phyloP scores from a whole-genome alignment of 1,140 invertebrate species.

The Drosophila tsacasi region DNA sequence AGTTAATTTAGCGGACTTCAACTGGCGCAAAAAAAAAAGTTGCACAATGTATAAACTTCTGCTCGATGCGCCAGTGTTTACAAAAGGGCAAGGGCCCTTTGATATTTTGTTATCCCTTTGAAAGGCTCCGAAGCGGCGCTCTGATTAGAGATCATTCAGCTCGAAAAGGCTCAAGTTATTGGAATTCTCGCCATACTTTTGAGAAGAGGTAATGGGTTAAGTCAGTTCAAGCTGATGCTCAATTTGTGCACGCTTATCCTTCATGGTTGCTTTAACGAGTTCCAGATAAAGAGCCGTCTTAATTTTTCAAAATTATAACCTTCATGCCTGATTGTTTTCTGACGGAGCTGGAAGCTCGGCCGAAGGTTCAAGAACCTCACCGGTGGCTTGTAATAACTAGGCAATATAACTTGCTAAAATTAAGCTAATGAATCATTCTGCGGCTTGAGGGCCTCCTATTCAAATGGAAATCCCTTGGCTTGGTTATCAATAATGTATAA shows the following conservation, averaged over 20 bases:
- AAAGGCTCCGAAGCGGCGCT: slow-evolving; percentile 1
- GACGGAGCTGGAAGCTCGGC: slow-evolving; percentile 1
- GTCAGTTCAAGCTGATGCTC: slow-evolving; percentile 16
- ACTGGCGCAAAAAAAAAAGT: slow-evolving; percentile 61
- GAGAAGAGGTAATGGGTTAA: slow-evolving; percentile 1
- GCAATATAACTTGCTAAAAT: slow-evolving; percentile 16
- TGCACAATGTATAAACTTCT: slow-evolving; percentile 43
- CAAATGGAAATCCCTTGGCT: slow-evolving; percentile 22
- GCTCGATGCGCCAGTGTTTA: slow-evolving; percentile 23
- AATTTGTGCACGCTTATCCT: slow-evolving; percentile 43
- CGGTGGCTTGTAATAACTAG: slow-evolving; percentile 22
- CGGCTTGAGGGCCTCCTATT: slow-evolving; percentile 11
- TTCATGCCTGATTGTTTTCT: slow-evolving; percentile 39
- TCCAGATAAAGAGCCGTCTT: slow-evolving; percentile 42
- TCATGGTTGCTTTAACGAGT: slow-evolving; percentile 43
- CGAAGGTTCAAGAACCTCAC: slow-evolving; percentile 29
- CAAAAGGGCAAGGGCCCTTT: slow-evolving; percentile 30
- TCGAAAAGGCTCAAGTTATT: background rate
- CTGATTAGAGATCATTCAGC: slow-evolving; percentile 10
- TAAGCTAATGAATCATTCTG: slow-evolving; percentile 17
- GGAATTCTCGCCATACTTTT: background rate
- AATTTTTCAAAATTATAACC: slow-evolving; percentile 48
- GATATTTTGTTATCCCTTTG: slow-evolving; percentile 12
- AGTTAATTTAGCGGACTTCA: slow-evolving; percentile 73
- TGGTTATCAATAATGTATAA: slow-evolving; percentile 14